Percentiles rank a stretch among this genome's conserved stretches.
Evolutionary conservation across 2,113 vertebrate species (phyloP).

Genomic region (Telmatochromis bifrenatus): DNA sequence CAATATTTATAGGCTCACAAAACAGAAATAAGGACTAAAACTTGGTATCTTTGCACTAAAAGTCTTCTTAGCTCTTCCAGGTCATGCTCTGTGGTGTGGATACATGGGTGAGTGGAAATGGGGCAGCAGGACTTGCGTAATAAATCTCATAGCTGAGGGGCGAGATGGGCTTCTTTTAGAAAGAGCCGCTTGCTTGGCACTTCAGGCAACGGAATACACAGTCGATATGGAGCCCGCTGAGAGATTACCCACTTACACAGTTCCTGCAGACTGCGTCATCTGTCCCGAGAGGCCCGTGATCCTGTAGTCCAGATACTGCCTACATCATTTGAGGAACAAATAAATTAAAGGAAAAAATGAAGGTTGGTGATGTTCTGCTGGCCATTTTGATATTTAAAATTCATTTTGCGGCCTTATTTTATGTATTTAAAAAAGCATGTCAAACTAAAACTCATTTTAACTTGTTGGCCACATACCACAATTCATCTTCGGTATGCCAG

Average conservation of each 20-base stretch:
- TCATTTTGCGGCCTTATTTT: neutral
- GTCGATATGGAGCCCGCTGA: neutral
- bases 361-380: neutral
- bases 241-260: constrained; percentile 17
- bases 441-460: neutral
- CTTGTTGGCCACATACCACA: neutral
- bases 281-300: neutral
- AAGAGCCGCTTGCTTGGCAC: neutral
- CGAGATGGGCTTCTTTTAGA: constrained; percentile 13
- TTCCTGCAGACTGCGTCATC: neutral
- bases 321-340: neutral
- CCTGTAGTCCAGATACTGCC: neutral
- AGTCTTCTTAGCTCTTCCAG: neutral
- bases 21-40: neutral
- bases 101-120: neutral
- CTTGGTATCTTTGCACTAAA: neutral
- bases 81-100: neutral
- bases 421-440: neutral
- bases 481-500: neutral
- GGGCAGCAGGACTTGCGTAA: constrained; percentile 26
- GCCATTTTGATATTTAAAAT: neutral
- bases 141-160: neutral
- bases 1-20: neutral
- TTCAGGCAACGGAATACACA: neutral
- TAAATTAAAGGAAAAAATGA: neutral